Evolutionary conservation across 2,113 vertebrate genomes (phyloP).

Genomic region (Edolisoma coerulescens): DNA sequence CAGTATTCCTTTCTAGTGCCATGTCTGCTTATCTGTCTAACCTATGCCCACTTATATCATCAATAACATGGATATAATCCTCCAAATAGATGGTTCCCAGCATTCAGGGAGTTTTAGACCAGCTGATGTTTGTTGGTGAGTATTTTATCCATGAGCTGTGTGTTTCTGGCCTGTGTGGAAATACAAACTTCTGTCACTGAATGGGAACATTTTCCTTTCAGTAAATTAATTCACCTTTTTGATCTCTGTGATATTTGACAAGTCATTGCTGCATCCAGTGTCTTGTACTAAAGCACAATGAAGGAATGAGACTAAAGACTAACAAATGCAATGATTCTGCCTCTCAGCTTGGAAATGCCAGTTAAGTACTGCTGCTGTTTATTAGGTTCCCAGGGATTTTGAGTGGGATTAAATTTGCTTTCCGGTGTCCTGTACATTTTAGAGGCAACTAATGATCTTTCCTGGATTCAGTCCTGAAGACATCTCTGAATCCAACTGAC

Average conservation of each 20-base stretch:
- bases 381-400: slow-evolving; percentile 7
- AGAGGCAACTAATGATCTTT: not conserved
- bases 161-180: not conserved
- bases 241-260: not conserved
- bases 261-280: not conserved
- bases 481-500: not conserved
- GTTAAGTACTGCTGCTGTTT: slow-evolving; percentile 33
- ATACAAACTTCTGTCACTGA: not conserved
- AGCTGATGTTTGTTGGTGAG: not conserved
- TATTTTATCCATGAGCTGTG: not conserved
- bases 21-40: not conserved
- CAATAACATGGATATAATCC: not conserved
- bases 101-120: not conserved
- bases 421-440: not conserved
- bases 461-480: not conserved
- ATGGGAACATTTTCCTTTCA: not conserved
- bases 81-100: not conserved
- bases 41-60: not conserved
- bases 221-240: not conserved
- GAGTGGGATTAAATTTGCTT: slow-evolving; percentile 32
- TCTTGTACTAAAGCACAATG: not conserved
- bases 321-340: slow-evolving; percentile 1
- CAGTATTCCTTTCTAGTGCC: not conserved
- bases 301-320: not conserved
- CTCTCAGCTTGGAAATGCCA: slow-evolving; percentile 33